These are phyloP conservation scores for Elmis aenea DNA, from an alignment of 2,888 invertebrate genomes.

Conservation along the genomic window DNA sequence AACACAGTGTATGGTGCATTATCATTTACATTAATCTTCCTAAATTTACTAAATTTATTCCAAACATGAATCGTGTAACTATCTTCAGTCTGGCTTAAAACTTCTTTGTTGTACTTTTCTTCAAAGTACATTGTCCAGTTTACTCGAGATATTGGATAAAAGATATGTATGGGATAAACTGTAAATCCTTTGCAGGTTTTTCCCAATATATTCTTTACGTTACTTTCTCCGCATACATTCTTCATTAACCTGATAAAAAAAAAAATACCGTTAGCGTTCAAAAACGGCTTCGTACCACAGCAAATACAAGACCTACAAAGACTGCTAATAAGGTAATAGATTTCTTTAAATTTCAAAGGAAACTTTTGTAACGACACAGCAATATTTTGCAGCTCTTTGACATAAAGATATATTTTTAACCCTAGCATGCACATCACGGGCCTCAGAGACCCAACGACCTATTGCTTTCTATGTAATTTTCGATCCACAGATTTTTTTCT, in stretches of 20 bases:
- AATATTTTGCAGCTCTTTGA: no score
- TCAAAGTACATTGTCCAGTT: conserved; percentile 60
- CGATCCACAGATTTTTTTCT: no score
- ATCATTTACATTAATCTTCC: conserved; percentile 44
- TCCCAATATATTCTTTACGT: conserved; percentile 50
- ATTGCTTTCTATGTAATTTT: no score
- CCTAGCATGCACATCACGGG: no score
- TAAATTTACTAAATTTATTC: conserved; percentile 51
- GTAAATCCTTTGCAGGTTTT: conserved; percentile 57
- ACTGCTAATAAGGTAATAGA: no score
- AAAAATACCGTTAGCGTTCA: no score
- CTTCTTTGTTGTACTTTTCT: conserved; percentile 41
- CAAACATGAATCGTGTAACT: conserved; percentile 54
- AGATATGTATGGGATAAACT: conserved; percentile 59
- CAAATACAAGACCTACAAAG: no score
- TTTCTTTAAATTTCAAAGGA: no score
- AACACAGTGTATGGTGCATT: conserved; percentile 49
- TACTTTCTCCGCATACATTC: conserved; percentile 52
- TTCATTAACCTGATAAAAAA: conserved; percentile 46
- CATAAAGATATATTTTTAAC: no score
- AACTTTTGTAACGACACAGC: no score
- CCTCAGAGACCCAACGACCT: no score
- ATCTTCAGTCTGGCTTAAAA: conserved; percentile 39
- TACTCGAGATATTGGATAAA: conserved; percentile 63
- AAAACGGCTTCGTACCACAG: no score